Evolutionary conservation across 1,140 invertebrate species (phyloP).

Genomic region (Drosophila ercepeae): DNA sequence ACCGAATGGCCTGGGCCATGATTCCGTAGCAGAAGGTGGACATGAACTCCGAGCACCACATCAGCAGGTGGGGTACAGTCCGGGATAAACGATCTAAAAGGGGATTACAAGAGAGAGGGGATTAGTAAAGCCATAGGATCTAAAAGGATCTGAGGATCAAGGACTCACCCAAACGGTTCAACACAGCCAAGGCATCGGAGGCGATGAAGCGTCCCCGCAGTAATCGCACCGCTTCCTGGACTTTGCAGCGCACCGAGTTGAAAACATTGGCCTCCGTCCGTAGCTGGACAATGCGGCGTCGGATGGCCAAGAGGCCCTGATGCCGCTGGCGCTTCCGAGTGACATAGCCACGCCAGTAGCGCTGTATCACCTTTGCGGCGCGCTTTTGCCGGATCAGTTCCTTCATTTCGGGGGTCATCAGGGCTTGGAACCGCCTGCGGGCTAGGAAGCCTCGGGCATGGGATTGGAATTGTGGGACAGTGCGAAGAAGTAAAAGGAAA

Average conservation of each 20-base stretch:
- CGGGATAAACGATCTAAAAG: slow-evolving; percentile 74
- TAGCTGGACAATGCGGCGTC: slow-evolving; percentile 84
- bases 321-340: slow-evolving; percentile 80
- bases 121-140: slow-evolving; percentile 8
- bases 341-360: slow-evolving; percentile 87
- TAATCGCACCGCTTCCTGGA: slow-evolving; percentile 66
- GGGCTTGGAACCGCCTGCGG: slow-evolving; percentile 83
- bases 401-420: slow-evolving; percentile 84
- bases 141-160: not conserved
- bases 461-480: slow-evolving; percentile 84
- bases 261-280: slow-evolving; percentile 84
- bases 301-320: slow-evolving; percentile 83
- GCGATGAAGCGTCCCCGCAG: slow-evolving; percentile 68
- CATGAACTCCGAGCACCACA: slow-evolving; percentile 78
- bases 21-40: slow-evolving; percentile 82
- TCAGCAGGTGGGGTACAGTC: slow-evolving; percentile 76
- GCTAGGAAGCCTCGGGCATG: slow-evolving; percentile 84
- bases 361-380: slow-evolving; percentile 88
- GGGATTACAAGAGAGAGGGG: not conserved
- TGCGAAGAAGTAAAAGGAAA: slow-evolving; percentile 40
- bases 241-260: slow-evolving; percentile 78
- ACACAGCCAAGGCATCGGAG: slow-evolving; percentile 64
- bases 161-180: slow-evolving; percentile 65
- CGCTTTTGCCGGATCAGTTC: slow-evolving; percentile 83
- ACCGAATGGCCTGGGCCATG: slow-evolving; percentile 83